Percentiles rank a stretch among this genome's conserved stretches.
phyloP scores from a whole-genome alignment of 2,888 invertebrate genomes.

The Callosobruchus maculatus region DNA sequence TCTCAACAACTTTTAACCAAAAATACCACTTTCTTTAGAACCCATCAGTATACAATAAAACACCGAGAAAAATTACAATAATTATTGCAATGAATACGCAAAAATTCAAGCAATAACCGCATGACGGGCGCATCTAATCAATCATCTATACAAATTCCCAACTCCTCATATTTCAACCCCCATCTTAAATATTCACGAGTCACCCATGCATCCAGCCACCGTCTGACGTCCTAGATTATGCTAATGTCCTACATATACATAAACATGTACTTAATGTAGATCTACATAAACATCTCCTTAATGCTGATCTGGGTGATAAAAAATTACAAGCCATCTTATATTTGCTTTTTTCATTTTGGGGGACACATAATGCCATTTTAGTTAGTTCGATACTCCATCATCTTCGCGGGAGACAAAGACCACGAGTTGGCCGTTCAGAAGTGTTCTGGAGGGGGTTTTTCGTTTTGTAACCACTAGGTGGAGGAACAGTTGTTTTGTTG shows the following conservation, averaged over 20 bases:
- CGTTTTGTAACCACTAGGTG: background rate
- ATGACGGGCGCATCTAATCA: background rate
- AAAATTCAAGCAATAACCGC: background rate
- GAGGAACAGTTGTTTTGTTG: too few relatives aligned
- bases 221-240: constrained; percentile 42
- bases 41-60: too few relatives aligned
- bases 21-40: too few relatives aligned
- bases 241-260: constrained; percentile 46
- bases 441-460: background rate
- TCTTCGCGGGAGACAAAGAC: background rate
- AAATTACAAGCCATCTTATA: background rate
- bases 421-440: background rate
- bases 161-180: background rate
- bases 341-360: constrained; percentile 11
- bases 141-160: background rate
- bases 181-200: background rate
- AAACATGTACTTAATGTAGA: constrained; percentile 48
- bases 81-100: background rate
- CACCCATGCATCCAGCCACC: background rate
- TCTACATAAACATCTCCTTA: constrained; percentile 17
- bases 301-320: background rate
- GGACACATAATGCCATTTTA: constrained; percentile 8
- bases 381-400: background rate
- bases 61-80: too few relatives aligned
- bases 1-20: too few relatives aligned